phyloP scores from a whole-genome alignment of 2,888 invertebrate species.

The Dioctria linearis region DNA sequence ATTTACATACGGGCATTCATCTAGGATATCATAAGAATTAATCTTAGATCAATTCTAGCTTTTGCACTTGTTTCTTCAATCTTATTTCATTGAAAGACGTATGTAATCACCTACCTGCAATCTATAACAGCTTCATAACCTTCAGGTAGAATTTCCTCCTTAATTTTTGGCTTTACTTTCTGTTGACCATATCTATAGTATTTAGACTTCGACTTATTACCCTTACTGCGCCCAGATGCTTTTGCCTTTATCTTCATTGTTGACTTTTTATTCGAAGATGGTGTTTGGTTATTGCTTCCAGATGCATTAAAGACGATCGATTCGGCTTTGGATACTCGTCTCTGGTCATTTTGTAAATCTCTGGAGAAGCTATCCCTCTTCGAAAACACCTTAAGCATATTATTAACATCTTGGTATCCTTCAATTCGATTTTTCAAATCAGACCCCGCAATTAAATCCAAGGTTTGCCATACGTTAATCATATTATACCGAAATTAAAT shows the following conservation, averaged over 20 bases:
- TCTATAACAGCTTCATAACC: slow-evolving; percentile 67
- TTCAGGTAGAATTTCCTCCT: slow-evolving; percentile 59
- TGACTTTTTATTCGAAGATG: slow-evolving; percentile 9
- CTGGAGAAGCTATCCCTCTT: slow-evolving; percentile 36
- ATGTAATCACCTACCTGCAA: slow-evolving; percentile 66
- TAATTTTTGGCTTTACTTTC: background rate
- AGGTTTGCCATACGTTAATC: slow-evolving; percentile 70
- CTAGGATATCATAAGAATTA: no score
- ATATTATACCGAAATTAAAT: slow-evolving; percentile 25
- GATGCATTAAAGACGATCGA: background rate
- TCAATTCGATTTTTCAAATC: slow-evolving; percentile 60
- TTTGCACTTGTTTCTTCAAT: background rate
- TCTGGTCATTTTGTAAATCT: background rate
- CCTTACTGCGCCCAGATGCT: background rate
- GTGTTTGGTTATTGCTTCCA: background rate
- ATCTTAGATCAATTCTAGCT: no score
- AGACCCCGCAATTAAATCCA: slow-evolving; percentile 66
- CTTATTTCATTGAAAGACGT: background rate
- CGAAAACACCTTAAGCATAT: slow-evolving; percentile 23
- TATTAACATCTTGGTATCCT: slow-evolving; percentile 26
- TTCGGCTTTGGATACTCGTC: background rate
- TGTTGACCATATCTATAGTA: slow-evolving; percentile 5
- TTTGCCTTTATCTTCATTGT: background rate
- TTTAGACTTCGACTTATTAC: background rate
- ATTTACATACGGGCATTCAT: no score